Percentiles rank a stretch among this genome's conserved stretches.
Conservation (phyloP, 2,888 invertebrate species). For the Rapana venosa region DNA sequence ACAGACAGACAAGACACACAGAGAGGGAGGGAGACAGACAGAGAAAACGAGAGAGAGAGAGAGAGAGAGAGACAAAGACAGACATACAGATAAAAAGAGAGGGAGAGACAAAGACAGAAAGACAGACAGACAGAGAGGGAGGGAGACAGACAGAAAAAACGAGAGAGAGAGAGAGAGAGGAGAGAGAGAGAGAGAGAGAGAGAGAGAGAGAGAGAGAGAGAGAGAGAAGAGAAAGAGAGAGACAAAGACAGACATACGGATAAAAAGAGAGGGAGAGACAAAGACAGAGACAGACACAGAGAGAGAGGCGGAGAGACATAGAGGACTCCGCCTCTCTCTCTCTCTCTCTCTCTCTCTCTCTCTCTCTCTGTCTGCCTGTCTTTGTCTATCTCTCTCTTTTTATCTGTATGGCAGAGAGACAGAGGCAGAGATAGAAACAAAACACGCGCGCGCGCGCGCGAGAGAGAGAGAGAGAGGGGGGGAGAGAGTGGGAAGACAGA, state of each 20-base stretch:
- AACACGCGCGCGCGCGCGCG: too few relatives aligned
- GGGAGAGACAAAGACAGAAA: neutral
- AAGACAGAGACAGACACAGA: neutral
- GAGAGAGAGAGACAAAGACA: conserved; percentile 36
- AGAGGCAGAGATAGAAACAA: neutral
- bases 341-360: neutral
- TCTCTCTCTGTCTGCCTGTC: neutral
- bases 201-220: conserved; percentile 19
- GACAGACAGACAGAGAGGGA: neutral
- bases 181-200: conserved; percentile 25
- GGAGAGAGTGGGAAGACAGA: too few relatives aligned
- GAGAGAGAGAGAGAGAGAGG: conserved; percentile 12
- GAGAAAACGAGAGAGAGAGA: conserved; percentile 34
- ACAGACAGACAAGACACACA: neutral
- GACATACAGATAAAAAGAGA: conserved; percentile 9
- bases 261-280: neutral
- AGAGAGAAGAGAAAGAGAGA: neutral
- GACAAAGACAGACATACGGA: neutral
- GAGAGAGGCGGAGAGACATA: too few relatives aligned
- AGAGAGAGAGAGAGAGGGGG: too few relatives aligned
- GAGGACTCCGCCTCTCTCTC: too few relatives aligned
- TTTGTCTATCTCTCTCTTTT: too few relatives aligned
- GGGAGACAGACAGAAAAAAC: neutral
- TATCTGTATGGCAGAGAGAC: neutral
- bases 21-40: conserved; percentile 36